These are phyloP conservation scores for Drosophila ezoana DNA, from an alignment of 2,888 invertebrate genomes.

Conservation along the genomic window DNA sequence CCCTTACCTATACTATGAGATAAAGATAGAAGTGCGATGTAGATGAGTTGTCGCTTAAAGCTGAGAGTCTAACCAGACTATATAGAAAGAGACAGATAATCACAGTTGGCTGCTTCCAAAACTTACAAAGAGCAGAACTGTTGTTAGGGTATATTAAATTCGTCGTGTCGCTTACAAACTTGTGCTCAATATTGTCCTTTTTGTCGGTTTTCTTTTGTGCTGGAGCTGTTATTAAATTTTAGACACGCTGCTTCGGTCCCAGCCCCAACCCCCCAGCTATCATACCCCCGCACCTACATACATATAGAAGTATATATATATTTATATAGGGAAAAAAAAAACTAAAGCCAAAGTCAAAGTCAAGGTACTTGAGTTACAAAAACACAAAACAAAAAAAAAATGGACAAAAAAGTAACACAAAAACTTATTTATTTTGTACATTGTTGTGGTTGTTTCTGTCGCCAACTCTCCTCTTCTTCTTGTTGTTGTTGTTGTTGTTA, in stretches of 20 bases:
- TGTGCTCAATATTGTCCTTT: conserved; percentile 35
- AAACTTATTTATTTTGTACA: conserved; percentile 53
- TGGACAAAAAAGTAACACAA: conserved; percentile 9
- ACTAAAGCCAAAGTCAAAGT: conserved; percentile 36
- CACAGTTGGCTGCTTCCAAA: too few species aligned
- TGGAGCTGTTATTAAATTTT: conserved; percentile 73
- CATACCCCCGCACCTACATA: conserved; percentile 16
- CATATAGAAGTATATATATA: conserved; percentile 19
- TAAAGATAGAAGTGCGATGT: too few species aligned
- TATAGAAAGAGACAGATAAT: too few species aligned
- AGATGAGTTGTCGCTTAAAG: too few species aligned
- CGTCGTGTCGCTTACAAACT: not conserved
- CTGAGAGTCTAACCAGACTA: too few species aligned
- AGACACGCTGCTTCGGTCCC: conserved; percentile 27
- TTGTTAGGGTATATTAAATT: conserved; percentile 22
- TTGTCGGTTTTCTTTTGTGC: conserved; percentile 52
- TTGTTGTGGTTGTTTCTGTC: conserved; percentile 15
- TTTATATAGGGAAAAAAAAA: conserved; percentile 16
- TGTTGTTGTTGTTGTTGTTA: conserved; percentile 4
- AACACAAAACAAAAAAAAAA: not conserved
- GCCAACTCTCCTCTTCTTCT: too few species aligned
- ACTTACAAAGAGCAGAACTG: not conserved
- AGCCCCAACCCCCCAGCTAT: not conserved
- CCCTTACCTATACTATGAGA: too few species aligned
- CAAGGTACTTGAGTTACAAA: conserved; percentile 24